Conservation (phyloP, 2,888 invertebrate genomes). For the Acanthoscelides obtectus region DNA sequence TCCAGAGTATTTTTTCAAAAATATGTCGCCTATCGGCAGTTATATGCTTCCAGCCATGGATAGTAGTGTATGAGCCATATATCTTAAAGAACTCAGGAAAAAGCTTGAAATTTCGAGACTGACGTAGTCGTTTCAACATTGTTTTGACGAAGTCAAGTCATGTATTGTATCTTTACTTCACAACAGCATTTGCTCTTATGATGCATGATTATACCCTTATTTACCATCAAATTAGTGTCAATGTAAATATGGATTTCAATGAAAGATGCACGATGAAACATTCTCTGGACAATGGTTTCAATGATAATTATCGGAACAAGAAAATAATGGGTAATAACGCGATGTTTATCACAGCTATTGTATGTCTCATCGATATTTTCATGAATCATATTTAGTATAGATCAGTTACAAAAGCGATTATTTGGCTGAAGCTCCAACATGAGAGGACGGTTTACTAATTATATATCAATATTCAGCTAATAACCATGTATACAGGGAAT, state of each 20-base stretch:
- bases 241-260: background rate
- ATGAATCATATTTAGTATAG: background rate
- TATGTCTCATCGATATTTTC: background rate
- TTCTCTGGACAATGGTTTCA: background rate
- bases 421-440: background rate
- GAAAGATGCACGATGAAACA: background rate
- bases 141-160: no score
- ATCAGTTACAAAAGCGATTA: background rate
- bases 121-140: background rate
- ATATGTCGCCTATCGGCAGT: slow-evolving; percentile 31
- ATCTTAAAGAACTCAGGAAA: background rate
- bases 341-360: background rate
- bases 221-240: background rate
- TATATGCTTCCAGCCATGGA: slow-evolving; percentile 39
- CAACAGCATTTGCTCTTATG: background rate
- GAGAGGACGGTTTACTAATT: no score
- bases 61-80: slow-evolving; percentile 30
- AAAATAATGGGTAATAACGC: background rate
- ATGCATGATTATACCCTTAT: background rate
- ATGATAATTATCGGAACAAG: background rate
- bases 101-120: background rate
- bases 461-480: no score
- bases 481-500: no score
- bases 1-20: slow-evolving; percentile 37
- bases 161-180: background rate